Conservation (phyloP, 2,888 invertebrate genomes). For the Timandra comae region DNA sequence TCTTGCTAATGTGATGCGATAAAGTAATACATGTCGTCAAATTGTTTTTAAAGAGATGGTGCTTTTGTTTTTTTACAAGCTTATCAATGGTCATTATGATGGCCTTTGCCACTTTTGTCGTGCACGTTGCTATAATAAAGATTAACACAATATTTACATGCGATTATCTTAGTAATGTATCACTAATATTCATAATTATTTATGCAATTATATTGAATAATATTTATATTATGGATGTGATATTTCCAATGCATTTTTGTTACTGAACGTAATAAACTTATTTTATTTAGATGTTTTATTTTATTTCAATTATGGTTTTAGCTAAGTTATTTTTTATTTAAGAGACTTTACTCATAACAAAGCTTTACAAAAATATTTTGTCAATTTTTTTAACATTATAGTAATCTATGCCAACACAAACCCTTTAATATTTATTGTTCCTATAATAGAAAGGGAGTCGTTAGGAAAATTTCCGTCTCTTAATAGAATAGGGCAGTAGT, state of each 20-base stretch:
- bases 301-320: too few species aligned
- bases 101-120: constrained; percentile 13
- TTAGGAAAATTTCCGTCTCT: too few species aligned
- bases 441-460: too few species aligned
- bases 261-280: constrained; percentile 24
- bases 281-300: too few species aligned
- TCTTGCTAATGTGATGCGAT: constrained; percentile 17
- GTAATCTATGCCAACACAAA: too few species aligned
- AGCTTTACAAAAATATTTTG: too few species aligned
- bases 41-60: constrained; percentile 15
- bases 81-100: constrained; percentile 13
- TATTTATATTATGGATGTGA: constrained; percentile 5
- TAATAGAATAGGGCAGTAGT: too few species aligned
- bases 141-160: constrained; percentile 13
- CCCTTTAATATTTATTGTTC: too few species aligned
- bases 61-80: constrained; percentile 13
- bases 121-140: constrained; percentile 17
- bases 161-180: constrained; percentile 7
- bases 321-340: too few species aligned
- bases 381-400: too few species aligned
- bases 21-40: constrained; percentile 20
- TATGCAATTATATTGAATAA: neutral
- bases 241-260: constrained; percentile 33
- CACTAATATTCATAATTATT: too few species aligned
- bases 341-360: too few species aligned